Percentiles rank a stretch among this genome's conserved stretches.
Evolutionary conservation across 2,113 vertebrate genomes (phyloP).

Genomic region (Euleptes europaea): DNA sequence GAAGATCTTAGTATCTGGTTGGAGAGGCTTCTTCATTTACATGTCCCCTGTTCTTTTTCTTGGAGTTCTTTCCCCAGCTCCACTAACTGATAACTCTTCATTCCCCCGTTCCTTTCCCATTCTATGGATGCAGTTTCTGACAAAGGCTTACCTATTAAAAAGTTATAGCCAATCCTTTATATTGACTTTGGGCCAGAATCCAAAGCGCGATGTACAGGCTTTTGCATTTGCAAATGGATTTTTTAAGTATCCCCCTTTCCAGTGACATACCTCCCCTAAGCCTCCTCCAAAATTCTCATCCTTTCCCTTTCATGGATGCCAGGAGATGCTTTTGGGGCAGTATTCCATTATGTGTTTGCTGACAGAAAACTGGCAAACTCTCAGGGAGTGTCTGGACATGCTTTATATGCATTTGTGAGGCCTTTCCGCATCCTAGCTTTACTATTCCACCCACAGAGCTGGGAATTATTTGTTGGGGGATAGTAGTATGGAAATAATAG

Average conservation of each 20-base stretch:
- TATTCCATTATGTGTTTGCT: neutral
- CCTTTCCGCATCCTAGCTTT: neutral
- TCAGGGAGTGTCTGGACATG: no score
- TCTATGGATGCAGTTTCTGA: neutral
- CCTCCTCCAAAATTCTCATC: no score
- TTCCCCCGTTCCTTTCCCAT: neutral
- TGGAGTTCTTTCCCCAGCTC: neutral
- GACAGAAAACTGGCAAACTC: neutral
- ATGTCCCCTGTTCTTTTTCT: neutral
- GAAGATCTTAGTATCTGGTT: neutral
- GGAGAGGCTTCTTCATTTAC: neutral
- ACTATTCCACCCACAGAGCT: neutral
- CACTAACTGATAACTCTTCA: neutral
- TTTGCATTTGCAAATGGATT: no score
- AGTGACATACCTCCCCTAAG: no score
- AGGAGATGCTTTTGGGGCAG: neutral
- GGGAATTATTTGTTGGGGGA: neutral
- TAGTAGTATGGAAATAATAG: neutral
- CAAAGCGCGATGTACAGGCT: neutral
- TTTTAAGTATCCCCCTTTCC: no score
- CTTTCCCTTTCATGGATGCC: neutral
- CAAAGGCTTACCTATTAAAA: neutral
- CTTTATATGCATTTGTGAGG: neutral
- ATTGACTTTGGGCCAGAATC: neutral
- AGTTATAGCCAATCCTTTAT: neutral